Conservation (phyloP, 2,888 invertebrate species). For the Chrysolina oricalcia region DNA sequence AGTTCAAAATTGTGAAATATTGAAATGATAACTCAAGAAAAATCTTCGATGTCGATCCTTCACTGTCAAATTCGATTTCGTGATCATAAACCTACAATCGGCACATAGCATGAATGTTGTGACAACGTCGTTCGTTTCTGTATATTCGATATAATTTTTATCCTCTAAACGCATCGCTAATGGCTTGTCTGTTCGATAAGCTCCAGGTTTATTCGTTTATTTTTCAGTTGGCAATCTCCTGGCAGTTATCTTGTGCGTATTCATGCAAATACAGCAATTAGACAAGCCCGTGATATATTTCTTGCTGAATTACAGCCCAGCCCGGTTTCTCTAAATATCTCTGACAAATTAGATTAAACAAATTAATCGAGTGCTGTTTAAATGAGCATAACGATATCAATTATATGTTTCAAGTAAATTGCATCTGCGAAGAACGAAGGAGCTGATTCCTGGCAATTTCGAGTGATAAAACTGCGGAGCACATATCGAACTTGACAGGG, state of each 20-base stretch:
- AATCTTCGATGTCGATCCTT: no score
- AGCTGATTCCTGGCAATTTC: conserved; percentile 80
- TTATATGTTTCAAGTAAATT: conserved; percentile 45
- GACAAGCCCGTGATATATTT: conserved; percentile 18
- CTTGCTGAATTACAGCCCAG: background rate
- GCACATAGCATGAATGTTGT: no score
- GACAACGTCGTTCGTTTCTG: no score
- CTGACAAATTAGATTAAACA: conserved; percentile 47
- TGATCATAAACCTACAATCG: no score
- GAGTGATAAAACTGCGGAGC: conserved; percentile 47
- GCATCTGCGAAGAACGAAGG: conserved; percentile 31
- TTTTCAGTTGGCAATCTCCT: background rate
- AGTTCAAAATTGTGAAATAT: no score
- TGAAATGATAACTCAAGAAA: no score
- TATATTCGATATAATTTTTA: background rate
- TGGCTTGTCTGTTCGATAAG: background rate
- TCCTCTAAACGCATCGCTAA: background rate
- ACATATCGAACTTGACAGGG: conserved; percentile 47
- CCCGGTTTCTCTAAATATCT: conserved; percentile 29
- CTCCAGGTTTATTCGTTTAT: background rate
- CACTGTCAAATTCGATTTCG: no score
- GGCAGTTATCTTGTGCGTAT: conserved; percentile 18
- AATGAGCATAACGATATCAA: conserved; percentile 54
- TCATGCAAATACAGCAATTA: conserved; percentile 25
- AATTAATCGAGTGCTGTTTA: conserved; percentile 45